Percentiles rank a stretch among this genome's conserved stretches.
phyloP scores from a whole-genome alignment of 2,113 vertebrate species.

The Mastomys natalensis region DNA sequence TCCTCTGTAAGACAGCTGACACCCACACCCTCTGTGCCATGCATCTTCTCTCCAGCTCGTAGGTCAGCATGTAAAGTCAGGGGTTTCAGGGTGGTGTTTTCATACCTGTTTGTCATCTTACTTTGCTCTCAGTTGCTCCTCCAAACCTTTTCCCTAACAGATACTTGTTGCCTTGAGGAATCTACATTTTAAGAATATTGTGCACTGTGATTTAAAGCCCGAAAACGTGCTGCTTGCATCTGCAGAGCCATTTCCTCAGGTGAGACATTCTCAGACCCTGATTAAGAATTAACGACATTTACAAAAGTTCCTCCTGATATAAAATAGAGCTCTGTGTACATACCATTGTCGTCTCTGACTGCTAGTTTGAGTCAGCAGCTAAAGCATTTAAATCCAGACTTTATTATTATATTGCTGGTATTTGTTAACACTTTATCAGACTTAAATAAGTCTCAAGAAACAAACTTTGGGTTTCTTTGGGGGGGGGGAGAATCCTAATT shows the following conservation, averaged over 20 bases:
- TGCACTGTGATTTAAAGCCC: conserved; percentile 99
- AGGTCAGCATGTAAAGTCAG: neutral
- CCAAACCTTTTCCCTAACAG: conserved; percentile 82
- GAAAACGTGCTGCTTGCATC: conserved; percentile 98
- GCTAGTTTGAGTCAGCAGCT: neutral
- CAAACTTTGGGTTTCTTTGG: neutral
- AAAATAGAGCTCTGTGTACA: neutral
- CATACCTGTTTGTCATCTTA: neutral
- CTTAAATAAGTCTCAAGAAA: neutral
- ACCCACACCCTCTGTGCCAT: too few species aligned
- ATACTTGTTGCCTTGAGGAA: conserved; percentile 98
- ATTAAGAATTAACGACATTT: neutral
- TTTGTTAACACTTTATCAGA: conserved; percentile 48
- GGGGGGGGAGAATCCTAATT: fast-evolving
- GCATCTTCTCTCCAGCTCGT: neutral
- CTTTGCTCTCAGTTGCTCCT: neutral
- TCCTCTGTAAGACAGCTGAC: neutral
- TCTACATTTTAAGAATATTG: conserved; percentile 99
- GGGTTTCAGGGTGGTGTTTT: neutral
- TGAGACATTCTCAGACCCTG: conserved; percentile 76
- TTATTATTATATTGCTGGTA: conserved; percentile 20
- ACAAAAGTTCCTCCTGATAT: neutral
- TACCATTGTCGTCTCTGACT: neutral
- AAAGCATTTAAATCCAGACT: neutral
- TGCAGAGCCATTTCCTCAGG: conserved; percentile 98